Evolutionary conservation across 2,113 vertebrate genomes (phyloP).

Genomic region (Todiramphus chloris): DNA sequence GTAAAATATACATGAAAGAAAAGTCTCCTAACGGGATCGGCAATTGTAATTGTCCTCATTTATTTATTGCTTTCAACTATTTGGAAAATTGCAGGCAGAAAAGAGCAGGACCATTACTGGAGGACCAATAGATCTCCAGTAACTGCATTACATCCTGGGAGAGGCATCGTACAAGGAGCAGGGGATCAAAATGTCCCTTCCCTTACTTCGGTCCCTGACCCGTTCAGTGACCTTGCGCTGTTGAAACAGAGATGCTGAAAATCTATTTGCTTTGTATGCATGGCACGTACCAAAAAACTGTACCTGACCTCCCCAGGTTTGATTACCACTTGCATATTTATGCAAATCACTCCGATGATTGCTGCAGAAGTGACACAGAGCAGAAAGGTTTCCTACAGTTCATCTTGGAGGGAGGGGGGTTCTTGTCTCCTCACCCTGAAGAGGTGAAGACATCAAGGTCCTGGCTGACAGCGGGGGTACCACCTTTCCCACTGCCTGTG

Average conservation of each 20-base stretch:
- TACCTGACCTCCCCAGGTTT: not conserved
- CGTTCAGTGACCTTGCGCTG: not conserved
- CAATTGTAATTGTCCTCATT: not conserved
- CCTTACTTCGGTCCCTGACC: not conserved
- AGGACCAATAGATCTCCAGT: not conserved
- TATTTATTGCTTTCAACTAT: not conserved
- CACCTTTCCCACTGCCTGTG: not conserved
- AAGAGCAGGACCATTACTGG: not conserved
- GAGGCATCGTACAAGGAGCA: not conserved
- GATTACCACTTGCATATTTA: not conserved
- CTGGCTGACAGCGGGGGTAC: not conserved
- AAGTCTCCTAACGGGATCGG: not conserved
- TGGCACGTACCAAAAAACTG: not conserved
- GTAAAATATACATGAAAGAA: slow-evolving; percentile 19
- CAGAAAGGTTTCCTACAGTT: not conserved
- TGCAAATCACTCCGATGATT: not conserved
- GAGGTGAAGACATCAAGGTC: not conserved
- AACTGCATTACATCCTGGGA: fast-evolving
- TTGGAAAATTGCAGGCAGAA: not conserved
- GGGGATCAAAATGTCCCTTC: not conserved
- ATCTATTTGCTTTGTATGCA: not conserved
- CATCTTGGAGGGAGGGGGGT: not conserved
- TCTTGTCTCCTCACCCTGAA: not conserved
- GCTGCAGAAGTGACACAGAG: not conserved
- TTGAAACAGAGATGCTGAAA: not conserved